phyloP scores from a whole-genome alignment of 2,113 vertebrate species.

The Phaethon lepturus region DNA sequence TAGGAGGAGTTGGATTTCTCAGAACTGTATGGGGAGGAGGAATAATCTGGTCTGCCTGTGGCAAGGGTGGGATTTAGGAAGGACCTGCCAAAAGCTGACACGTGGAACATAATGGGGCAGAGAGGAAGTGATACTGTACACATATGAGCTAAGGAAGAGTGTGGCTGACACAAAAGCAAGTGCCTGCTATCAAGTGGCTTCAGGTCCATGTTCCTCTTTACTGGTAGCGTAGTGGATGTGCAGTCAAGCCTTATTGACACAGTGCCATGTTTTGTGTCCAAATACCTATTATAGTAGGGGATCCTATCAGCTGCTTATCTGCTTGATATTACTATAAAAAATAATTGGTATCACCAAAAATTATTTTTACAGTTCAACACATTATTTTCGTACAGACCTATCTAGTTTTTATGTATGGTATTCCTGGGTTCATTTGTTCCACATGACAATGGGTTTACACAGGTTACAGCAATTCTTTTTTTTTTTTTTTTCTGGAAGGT shows the following conservation, averaged over 20 bases:
- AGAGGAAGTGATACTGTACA: background rate
- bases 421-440: background rate
- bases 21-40: background rate
- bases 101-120: accelerated
- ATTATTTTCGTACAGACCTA: background rate
- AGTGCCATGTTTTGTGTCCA: background rate
- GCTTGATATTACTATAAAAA: background rate
- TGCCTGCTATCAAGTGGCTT: background rate
- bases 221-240: background rate
- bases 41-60: background rate
- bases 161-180: background rate
- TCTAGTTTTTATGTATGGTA: background rate
- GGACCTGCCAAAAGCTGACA: background rate
- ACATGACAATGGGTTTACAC: background rate
- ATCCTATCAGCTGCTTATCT: background rate
- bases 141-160: background rate
- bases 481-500: background rate
- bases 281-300: background rate
- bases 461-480: too few relatives aligned
- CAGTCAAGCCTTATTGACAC: background rate
- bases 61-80: background rate
- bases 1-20: background rate
- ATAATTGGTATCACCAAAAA: background rate
- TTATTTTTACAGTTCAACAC: background rate
- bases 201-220: background rate